A percentile compares a stretch with the other conserved stretches of the same genome.
These are phyloP conservation scores for Drosophila cardini DNA, from an alignment of 1,140 invertebrate species.

Conservation along the genomic window DNA sequence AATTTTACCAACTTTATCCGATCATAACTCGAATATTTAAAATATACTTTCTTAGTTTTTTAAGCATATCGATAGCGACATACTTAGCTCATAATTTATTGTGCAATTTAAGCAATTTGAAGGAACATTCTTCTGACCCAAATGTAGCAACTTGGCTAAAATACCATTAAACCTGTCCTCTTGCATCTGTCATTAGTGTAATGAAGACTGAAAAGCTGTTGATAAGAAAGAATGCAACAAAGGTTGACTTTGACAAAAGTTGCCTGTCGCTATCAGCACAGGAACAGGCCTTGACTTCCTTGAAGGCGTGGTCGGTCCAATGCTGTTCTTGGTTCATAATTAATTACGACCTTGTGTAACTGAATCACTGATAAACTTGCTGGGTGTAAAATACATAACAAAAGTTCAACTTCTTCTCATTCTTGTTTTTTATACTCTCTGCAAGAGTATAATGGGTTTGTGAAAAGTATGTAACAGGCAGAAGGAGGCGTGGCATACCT, in stretches of 20 bases:
- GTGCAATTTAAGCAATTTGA: background rate
- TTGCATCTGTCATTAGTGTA: slow-evolving; percentile 43
- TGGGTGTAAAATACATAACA: background rate
- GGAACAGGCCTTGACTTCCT: slow-evolving; percentile 38
- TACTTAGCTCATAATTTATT: background rate
- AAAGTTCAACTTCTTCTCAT: background rate
- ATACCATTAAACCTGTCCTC: background rate
- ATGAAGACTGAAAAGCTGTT: slow-evolving; percentile 45
- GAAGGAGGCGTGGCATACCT: too few relatives aligned
- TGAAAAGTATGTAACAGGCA: too few relatives aligned
- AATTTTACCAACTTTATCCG: too few relatives aligned
- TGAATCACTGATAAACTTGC: slow-evolving; percentile 18
- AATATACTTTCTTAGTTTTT: background rate
- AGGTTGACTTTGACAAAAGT: slow-evolving; percentile 15
- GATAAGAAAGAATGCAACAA: slow-evolving; percentile 42
- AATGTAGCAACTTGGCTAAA: background rate
- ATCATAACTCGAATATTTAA: too few relatives aligned
- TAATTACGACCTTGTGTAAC: slow-evolving; percentile 49
- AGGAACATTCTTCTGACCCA: background rate
- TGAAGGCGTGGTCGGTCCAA: background rate
- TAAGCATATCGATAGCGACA: background rate
- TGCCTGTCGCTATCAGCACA: slow-evolving; percentile 48
- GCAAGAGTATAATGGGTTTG: too few relatives aligned
- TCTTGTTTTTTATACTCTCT: too few relatives aligned
- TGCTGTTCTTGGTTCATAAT: slow-evolving; percentile 44